Conservation (phyloP, 2,888 invertebrate genomes). For the Mesorhabditis sp. region DNA sequence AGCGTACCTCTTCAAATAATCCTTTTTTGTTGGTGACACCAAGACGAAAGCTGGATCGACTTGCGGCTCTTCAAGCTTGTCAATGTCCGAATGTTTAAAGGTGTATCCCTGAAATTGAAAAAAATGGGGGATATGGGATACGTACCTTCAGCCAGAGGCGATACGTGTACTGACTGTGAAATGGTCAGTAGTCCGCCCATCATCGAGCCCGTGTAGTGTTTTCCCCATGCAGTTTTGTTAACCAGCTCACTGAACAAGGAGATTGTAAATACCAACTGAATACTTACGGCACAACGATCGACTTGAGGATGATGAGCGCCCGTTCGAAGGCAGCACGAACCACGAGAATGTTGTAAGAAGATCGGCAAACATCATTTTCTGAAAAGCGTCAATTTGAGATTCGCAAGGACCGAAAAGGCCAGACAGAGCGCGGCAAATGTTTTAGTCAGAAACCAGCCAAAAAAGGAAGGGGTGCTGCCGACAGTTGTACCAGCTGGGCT, state of each 20-base stretch:
- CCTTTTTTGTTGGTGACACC: neutral
- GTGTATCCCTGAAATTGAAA: neutral
- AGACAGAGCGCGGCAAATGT: neutral
- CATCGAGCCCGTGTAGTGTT: neutral
- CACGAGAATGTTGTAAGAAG: slow-evolving; percentile 87
- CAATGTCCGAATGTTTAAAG: neutral
- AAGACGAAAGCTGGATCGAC: neutral
- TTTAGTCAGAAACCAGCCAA: too few species aligned
- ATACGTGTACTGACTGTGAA: neutral
- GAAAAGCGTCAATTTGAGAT: slow-evolving; percentile 24
- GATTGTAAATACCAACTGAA: neutral
- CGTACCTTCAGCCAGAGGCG: neutral
- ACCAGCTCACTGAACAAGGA: neutral
- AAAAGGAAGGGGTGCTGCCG: too few species aligned
- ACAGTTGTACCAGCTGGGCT: too few species aligned
- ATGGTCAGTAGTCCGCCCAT: neutral
- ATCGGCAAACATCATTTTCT: slow-evolving; percentile 94
- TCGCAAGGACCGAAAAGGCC: slow-evolving; percentile 9
- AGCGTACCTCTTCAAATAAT: neutral
- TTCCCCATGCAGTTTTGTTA: neutral
- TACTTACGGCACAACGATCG: slow-evolving; percentile 6
- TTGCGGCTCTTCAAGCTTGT: neutral
- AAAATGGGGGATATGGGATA: neutral
- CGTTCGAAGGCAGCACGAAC: slow-evolving; percentile 91
- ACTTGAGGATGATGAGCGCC: slow-evolving; percentile 76